Evolutionary conservation across 1,140 invertebrate species (phyloP), one percentile per base, ranked within the genome.

Genomic region (Drosophila tani): DNA sequence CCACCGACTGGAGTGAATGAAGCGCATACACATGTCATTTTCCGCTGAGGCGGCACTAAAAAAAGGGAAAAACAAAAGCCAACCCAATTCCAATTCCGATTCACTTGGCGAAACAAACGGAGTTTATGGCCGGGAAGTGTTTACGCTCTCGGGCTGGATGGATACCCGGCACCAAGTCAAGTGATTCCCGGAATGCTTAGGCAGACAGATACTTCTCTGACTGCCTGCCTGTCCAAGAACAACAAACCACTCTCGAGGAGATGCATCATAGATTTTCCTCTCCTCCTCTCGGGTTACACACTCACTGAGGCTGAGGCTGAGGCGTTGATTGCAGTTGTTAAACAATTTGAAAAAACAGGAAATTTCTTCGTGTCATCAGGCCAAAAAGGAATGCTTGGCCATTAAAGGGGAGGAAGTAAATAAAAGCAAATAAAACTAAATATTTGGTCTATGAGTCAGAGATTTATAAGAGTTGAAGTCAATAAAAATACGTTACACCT

Each of bases 121-220:
- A 64, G 51, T 87, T 81, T 80, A 79, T 86, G 80, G 47, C 55
- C 59, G 38, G 41, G 24, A 66, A 73, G 74, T 82, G 83, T 82
- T 87, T 70, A 74, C 70, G 27, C 58, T 57, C 45, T 35, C 24
- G 43, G 74, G 9, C 17, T 19, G 51, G 17, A 53, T 53, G 29
- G 57, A 35, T 53, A 43, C 59, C 53, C 43, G 75, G 45, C 66
- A 53, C 57, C 63, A 49, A 80, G 65, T 84, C 66, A 75, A 88
- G 84, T 88, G 56, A 50, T 88, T 88, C 84, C 71, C 27, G 75
- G 85, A 88, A 88, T 75, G 63, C 70, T 58, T 40, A 63, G 55
- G 45, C 51, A 65, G 55, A 64, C 50, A 56, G 69, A 67, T 59
- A 49, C 63, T 73, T 64, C 68, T 63, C 29, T 58, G 70, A 45